Evolutionary conservation across 2,888 invertebrate species (phyloP).

Genomic region (Campoplex nolae): DNA sequence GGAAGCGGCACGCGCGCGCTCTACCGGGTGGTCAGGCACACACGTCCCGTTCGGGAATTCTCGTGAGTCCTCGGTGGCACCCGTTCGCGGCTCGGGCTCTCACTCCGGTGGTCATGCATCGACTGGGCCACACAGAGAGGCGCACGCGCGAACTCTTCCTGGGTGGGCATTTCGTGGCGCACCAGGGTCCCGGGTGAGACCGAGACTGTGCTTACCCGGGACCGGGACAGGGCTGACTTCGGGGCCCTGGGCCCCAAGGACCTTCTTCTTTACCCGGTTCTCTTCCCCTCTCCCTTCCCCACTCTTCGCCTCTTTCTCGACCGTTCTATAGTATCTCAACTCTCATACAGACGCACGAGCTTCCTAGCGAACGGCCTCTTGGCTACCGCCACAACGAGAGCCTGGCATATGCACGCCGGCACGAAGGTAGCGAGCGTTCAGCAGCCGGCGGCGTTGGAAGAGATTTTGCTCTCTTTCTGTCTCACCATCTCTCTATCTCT

Average conservation of each 20-base stretch:
- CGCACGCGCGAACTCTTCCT: conserved; percentile 84
- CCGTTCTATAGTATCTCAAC: not conserved
- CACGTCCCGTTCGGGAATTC: conserved; percentile 80
- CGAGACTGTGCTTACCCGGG: conserved; percentile 12
- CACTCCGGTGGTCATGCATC: conserved; percentile 77
- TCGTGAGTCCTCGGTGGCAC: conserved; percentile 75
- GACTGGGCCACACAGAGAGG: conserved; percentile 82
- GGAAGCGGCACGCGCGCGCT: conserved; percentile 91
- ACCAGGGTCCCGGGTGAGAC: conserved; percentile 47
- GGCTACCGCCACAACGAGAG: conserved; percentile 46
- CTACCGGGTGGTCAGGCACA: conserved; percentile 85
- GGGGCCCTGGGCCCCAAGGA: conserved; percentile 23
- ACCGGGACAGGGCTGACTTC: conserved; percentile 35
- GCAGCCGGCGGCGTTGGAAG: conserved; percentile 56
- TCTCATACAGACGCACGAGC: not conserved
- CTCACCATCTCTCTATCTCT: conserved; percentile 34
- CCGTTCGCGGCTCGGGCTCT: conserved; percentile 76
- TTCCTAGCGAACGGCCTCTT: conserved; percentile 31
- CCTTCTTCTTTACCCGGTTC: conserved; percentile 7
- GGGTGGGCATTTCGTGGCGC: conserved; percentile 82
- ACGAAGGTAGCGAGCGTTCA: conserved; percentile 58
- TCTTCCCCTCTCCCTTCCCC: not conserved
- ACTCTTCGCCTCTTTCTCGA: conserved; percentile 18
- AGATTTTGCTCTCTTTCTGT: conserved; percentile 37
- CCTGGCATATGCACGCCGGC: conserved; percentile 35